Percentiles rank a stretch among this genome's conserved stretches.
Evolutionary conservation across 2,797 vertebrate genomes (phyloP).

Genomic region (Hemitrygon akajei): DNA sequence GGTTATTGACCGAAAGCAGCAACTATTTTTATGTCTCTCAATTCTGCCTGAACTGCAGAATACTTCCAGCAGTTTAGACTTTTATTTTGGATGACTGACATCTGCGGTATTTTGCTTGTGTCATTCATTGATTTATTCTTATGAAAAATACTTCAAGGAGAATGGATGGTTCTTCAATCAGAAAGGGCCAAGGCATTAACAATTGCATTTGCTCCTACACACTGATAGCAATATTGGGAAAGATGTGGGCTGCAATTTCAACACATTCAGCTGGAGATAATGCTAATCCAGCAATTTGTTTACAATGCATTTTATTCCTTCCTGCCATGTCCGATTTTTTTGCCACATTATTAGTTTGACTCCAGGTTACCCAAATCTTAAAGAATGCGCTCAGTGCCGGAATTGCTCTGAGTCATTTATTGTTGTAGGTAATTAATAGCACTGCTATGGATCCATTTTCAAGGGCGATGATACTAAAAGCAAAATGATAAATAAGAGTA

Average conservation of each 20-base stretch:
- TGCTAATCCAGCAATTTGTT: neutral
- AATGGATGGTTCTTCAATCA: too few species aligned
- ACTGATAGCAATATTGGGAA: neutral
- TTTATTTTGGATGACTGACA: neutral
- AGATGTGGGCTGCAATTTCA: neutral
- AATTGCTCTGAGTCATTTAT: conserved; percentile 7
- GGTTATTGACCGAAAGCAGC: neutral
- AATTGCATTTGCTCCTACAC: neutral
- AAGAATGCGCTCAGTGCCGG: neutral
- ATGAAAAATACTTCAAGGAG: neutral
- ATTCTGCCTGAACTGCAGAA: neutral
- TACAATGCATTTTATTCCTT: neutral
- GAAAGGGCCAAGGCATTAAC: neutral
- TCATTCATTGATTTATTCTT: neutral
- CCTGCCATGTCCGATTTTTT: neutral
- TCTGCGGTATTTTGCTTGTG: neutral
- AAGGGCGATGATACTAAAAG: conserved; percentile 31
- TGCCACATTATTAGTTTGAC: neutral
- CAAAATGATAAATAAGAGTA: conserved; percentile 23
- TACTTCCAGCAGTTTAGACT: neutral
- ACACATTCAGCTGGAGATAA: neutral
- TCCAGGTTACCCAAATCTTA: neutral
- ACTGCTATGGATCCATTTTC: conserved; percentile 5
- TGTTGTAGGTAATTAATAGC: neutral
- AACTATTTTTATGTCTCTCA: too few species aligned